phyloP scores from a whole-genome alignment of 2,888 invertebrate genomes.

The Octonoba sinensis region DNA sequence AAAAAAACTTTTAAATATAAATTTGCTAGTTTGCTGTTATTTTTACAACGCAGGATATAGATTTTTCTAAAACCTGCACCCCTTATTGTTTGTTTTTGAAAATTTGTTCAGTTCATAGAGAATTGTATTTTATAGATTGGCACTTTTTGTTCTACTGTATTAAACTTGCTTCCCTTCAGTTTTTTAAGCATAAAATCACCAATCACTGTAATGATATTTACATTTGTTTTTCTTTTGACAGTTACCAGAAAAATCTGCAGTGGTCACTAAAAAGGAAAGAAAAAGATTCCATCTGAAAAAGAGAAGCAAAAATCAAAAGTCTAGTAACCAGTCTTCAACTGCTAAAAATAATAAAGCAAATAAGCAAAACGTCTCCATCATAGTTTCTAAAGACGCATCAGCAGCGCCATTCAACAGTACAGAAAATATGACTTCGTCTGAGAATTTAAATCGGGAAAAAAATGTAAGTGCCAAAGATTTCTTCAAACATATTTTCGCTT shows the following conservation, averaged over 20 bases:
- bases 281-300: conserved; percentile 76
- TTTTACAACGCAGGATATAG: too few species aligned
- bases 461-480: conserved; percentile 25
- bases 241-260: conserved; percentile 60
- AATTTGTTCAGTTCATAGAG: too few species aligned
- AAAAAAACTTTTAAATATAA: too few species aligned
- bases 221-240: conserved; percentile 5
- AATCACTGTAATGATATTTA: too few species aligned
- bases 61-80: too few species aligned
- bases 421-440: conserved; percentile 56
- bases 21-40: too few species aligned
- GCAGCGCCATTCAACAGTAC: conserved; percentile 48
- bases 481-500: neutral
- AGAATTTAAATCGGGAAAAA: conserved; percentile 42
- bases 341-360: conserved; percentile 39
- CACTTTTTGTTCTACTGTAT: too few species aligned
- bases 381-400: conserved; percentile 55
- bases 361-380: conserved; percentile 59
- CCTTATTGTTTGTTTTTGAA: too few species aligned
- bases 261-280: conserved; percentile 77
- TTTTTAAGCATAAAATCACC: too few species aligned
- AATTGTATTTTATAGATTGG: too few species aligned
- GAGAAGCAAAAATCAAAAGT: conserved; percentile 57
- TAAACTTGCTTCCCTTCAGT: too few species aligned
- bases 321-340: conserved; percentile 23